Base-by-base conservation (phyloP, 2,797 vertebrate genomes). In the Tiaroga cobitis region DNA sequence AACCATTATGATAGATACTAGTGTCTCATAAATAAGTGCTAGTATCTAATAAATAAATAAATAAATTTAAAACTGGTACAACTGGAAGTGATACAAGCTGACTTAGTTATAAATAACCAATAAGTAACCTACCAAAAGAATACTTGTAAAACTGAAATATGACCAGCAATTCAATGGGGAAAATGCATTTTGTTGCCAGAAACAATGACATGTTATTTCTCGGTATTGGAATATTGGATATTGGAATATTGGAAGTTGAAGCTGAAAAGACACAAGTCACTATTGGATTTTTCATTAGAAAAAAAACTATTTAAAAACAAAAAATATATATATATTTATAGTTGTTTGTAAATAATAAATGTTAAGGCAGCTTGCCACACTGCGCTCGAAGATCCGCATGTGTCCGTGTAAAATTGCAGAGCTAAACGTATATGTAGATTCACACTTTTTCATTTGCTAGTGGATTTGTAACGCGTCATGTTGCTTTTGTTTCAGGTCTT, bases 401-500 rank as follows among this genome's bases (percentile, higher is more conserved):
- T 65, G 29, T 43, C 67, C 1, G 54, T 65, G 49, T 59, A 49
- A 41, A 70, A 81, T 37, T 18, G 8, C 56, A 32, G 21, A 16
- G 8, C 29, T 49, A n/a, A 67, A 80, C 34, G 29, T 80, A 34
- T 49, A 32, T 29, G 41, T 24, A 46, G 19, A 80, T 80, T 49
- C 10, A 9, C 26, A 46, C 26, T 24, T 56, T 85, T 85, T 37
- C 67, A 32, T 80, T 43, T 73, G 18, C 46, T 26, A 21, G 11
- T 63, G 41, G 24, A 78, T 83, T 82, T 51, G 84, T 84, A 69
- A 54, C 86, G 78, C n/a, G 56, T 89, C 70, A 56, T 85, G 21
- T 85, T 72, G 65, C 63, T 89, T 93, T 88, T 90, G 78, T 95
- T 96, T 34, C 95, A 99, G 98, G 98, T 99, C 89, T 96, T 99